Percentiles rank a stretch among this genome's conserved stretches.
Conservation (phyloP, 2,797 vertebrate species). For the Neosalanx taihuensis region DNA sequence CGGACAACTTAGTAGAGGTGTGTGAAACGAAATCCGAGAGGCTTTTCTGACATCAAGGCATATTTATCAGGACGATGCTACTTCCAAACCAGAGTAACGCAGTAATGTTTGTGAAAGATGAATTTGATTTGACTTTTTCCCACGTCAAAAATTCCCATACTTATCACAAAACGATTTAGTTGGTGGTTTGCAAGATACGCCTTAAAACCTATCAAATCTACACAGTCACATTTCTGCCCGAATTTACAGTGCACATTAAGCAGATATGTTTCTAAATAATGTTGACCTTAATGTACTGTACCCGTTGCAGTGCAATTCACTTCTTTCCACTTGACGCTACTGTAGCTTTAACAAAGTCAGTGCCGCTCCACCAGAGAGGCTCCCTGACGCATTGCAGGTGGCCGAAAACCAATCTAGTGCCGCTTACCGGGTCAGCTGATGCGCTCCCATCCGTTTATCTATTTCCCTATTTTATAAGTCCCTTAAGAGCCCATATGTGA, state of each 20-base stretch:
- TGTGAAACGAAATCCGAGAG: background rate
- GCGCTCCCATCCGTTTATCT: slow-evolving; percentile 28
- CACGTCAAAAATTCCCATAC: too few relatives aligned
- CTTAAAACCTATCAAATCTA: too few relatives aligned
- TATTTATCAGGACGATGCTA: background rate
- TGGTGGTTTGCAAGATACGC: too few relatives aligned
- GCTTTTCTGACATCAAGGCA: background rate
- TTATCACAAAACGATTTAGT: too few relatives aligned
- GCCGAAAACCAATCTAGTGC: slow-evolving; percentile 48
- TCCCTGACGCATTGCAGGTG: slow-evolving; percentile 67
- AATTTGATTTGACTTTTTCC: background rate
- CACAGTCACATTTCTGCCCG: too few relatives aligned
- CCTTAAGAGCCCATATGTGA: slow-evolving; percentile 16
- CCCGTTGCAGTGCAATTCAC: background rate
- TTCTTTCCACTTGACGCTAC: background rate
- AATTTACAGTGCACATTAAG: too few relatives aligned
- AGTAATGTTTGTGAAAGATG: background rate
- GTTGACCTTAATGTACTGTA: too few relatives aligned
- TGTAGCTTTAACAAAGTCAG: background rate
- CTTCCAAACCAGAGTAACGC: background rate
- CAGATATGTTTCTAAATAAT: too few relatives aligned
- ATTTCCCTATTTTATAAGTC: slow-evolving; percentile 30
- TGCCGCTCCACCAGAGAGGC: slow-evolving; percentile 27
- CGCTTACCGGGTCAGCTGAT: slow-evolving; percentile 47
- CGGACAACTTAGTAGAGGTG: background rate